Evolutionary conservation across 2,113 vertebrate genomes (phyloP).

Genomic region (Hystrix brachyura): DNA sequence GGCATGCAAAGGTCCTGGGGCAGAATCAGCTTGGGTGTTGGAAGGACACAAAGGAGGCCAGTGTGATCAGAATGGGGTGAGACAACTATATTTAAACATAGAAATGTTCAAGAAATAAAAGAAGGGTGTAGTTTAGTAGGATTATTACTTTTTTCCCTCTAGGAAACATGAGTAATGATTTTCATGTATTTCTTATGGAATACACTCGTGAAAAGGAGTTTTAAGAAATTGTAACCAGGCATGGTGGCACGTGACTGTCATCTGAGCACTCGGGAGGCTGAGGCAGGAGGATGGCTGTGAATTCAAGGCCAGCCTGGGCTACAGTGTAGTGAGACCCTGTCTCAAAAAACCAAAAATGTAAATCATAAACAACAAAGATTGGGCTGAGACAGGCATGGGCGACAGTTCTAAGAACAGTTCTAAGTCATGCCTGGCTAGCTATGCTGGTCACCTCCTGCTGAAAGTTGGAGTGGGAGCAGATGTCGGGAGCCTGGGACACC

Average conservation of each 20-base stretch:
- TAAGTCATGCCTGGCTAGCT: neutral
- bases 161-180: conserved; percentile 46
- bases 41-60: neutral
- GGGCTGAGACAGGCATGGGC: neutral
- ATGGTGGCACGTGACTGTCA: neutral
- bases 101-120: conserved; percentile 78
- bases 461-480: neutral
- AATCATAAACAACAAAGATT: neutral
- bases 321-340: neutral
- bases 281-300: neutral
- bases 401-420: neutral
- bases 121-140: conserved; percentile 52
- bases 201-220: conserved; percentile 70
- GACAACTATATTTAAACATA: neutral
- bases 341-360: neutral
- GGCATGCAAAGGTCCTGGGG: neutral
- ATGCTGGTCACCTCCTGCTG: no score
- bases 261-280: neutral
- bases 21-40: neutral
- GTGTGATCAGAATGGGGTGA: neutral
- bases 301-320: neutral
- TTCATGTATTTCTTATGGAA: conserved; percentile 57
- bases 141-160: neutral
- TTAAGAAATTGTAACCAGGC: conserved; percentile 56
- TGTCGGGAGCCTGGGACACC: neutral